Conservation (phyloP, 2,888 invertebrate genomes). For the Dynastes grantii region DNA sequence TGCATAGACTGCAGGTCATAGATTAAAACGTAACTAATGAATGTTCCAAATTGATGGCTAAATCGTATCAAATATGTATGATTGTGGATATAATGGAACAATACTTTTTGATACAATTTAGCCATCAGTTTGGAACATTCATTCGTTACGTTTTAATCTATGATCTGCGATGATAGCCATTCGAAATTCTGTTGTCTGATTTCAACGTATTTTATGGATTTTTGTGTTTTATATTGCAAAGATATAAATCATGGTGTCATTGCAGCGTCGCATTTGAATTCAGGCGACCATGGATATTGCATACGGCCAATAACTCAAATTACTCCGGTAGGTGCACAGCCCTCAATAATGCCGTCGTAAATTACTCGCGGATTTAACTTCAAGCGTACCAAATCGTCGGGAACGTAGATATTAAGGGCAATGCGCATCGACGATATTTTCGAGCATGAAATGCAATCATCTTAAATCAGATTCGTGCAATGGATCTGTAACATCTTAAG, state of each 20-base stretch:
- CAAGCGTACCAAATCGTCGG: not conserved
- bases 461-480: too few species aligned
- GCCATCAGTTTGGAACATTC: too few species aligned
- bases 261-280: constrained; percentile 33
- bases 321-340: constrained; percentile 21
- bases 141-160: too few species aligned
- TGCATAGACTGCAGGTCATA: too few species aligned
- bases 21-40: too few species aligned
- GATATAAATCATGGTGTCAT: constrained; percentile 26
- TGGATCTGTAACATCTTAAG: too few species aligned
- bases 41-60: too few species aligned
- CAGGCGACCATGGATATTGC: not conserved
- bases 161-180: not conserved
- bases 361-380: constrained; percentile 38
- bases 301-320: constrained; percentile 36
- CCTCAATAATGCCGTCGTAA: constrained; percentile 28
- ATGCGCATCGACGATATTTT: not conserved
- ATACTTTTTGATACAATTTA: too few species aligned
- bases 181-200: not conserved
- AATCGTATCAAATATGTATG: too few species aligned
- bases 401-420: not conserved
- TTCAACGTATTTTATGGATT: constrained; percentile 24
- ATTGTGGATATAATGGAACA: too few species aligned
- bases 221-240: constrained; percentile 8
- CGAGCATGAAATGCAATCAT: not conserved